Percentiles rank a stretch among this genome's conserved stretches.
These are phyloP conservation scores for Hylia prasina DNA, from an alignment of 2,113 vertebrate species.

Conservation along the genomic window DNA sequence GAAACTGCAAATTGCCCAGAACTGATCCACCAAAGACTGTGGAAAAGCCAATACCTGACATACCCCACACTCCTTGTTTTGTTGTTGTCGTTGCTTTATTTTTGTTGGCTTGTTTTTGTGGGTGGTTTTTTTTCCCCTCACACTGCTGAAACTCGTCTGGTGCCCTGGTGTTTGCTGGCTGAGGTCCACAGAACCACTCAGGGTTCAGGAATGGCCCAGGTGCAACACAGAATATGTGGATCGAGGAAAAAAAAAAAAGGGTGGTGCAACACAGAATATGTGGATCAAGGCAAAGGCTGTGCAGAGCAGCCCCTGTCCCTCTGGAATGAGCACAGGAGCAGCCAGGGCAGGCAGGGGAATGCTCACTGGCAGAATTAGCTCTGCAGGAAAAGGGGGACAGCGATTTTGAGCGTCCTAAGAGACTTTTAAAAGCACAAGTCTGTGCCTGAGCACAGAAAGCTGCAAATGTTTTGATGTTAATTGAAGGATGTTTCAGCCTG, in stretches of 20 bases:
- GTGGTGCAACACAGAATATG: too few species aligned
- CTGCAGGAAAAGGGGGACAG: background rate
- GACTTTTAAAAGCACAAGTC: background rate
- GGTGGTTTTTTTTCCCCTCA: background rate
- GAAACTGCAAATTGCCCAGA: background rate
- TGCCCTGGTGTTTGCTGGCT: background rate
- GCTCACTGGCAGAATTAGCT: background rate
- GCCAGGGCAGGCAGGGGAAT: background rate
- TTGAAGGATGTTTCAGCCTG: background rate
- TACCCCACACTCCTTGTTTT: background rate
- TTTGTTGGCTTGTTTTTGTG: background rate
- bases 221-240: too few species aligned
- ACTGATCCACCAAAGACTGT: background rate
- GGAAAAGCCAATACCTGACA: background rate
- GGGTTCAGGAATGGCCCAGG: background rate
- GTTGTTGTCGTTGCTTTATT: background rate
- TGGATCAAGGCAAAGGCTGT: background rate
- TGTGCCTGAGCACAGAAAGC: background rate
- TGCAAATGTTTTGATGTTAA: constrained; percentile 21
- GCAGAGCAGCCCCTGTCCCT: background rate
- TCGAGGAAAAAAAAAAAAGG: background rate
- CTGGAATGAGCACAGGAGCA: background rate
- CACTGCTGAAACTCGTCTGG: background rate
- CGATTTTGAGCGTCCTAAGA: background rate
- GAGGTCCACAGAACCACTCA: background rate